These are phyloP conservation scores for Malurus melanocephalus DNA, from an alignment of 2,113 vertebrate genomes.

Conservation along the genomic window DNA sequence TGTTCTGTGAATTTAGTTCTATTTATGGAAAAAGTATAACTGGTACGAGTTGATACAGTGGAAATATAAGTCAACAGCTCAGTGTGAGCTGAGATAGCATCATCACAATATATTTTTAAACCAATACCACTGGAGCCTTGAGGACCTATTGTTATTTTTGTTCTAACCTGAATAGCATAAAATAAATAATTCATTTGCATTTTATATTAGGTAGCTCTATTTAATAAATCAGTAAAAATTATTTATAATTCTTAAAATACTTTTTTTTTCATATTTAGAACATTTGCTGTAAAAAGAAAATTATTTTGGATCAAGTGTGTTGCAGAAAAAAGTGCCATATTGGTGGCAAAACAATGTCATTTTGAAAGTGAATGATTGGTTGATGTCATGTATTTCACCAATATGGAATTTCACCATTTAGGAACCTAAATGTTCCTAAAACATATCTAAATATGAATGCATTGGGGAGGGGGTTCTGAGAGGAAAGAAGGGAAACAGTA, in stretches of 20 bases:
- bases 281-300: background rate
- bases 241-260: background rate
- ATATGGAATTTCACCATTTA: background rate
- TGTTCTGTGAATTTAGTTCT: background rate
- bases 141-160: background rate
- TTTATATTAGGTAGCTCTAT: background rate
- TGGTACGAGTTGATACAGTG: background rate
- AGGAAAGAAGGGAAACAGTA: background rate
- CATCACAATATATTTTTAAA: background rate
- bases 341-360: background rate
- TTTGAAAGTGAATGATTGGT: background rate
- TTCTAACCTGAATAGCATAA: slow-evolving; percentile 1
- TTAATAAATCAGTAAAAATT: background rate
- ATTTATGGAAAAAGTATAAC: background rate
- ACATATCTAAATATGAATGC: background rate
- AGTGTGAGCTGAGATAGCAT: background rate
- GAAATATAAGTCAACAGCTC: background rate
- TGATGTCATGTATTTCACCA: background rate
- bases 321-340: background rate
- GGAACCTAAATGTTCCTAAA: background rate
- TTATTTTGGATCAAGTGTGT: background rate
- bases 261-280: background rate
- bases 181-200: background rate
- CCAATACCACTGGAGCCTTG: background rate
- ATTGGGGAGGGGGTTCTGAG: background rate